phyloP scores from a whole-genome alignment of 23 tunicate species.

The Clavelina lepadiformis region DNA sequence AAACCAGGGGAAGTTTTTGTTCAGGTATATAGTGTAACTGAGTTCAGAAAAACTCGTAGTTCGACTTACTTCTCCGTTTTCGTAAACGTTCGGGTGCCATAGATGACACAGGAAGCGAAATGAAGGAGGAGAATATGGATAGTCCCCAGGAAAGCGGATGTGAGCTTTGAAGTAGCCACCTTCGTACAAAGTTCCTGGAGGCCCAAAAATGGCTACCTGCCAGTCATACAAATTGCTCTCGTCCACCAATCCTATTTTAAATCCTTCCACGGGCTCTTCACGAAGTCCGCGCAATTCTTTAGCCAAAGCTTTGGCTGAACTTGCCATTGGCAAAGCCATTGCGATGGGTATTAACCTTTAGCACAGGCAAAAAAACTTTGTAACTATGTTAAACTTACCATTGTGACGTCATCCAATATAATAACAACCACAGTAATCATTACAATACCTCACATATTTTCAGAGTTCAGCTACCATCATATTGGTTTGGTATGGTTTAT shows the following conservation, averaged over 20 bases:
- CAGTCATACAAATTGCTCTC: slow-evolving; percentile 96
- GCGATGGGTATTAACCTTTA: no score
- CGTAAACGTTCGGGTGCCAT: slow-evolving; percentile 98
- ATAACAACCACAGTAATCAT: no score
- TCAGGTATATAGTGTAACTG: no score
- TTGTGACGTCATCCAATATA: no score
- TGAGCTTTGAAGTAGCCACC: slow-evolving; percentile 99
- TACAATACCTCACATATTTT: no score
- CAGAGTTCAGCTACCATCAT: no score
- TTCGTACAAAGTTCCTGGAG: slow-evolving; percentile 94
- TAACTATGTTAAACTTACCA: no score
- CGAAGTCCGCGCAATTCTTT: slow-evolving; percentile 75
- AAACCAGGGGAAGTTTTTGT: no score
- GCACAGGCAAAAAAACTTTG: no score
- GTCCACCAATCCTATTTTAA: slow-evolving; percentile 81
- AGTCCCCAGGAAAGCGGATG: slow-evolving; percentile 96
- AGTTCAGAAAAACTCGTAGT: no score
- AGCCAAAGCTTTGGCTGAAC: slow-evolving; percentile 92
- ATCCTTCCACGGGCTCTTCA: slow-evolving; percentile 97
- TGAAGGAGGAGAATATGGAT: slow-evolving; percentile 95
- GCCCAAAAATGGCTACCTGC: slow-evolving; percentile 98
- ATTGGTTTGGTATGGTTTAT: no score
- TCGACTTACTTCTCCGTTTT: slow-evolving; percentile 89
- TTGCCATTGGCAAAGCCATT: slow-evolving; percentile 94
- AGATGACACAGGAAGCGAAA: slow-evolving; percentile 83